Conservation (phyloP, 2,888 invertebrate species). For the Abrostola tripartita region DNA sequence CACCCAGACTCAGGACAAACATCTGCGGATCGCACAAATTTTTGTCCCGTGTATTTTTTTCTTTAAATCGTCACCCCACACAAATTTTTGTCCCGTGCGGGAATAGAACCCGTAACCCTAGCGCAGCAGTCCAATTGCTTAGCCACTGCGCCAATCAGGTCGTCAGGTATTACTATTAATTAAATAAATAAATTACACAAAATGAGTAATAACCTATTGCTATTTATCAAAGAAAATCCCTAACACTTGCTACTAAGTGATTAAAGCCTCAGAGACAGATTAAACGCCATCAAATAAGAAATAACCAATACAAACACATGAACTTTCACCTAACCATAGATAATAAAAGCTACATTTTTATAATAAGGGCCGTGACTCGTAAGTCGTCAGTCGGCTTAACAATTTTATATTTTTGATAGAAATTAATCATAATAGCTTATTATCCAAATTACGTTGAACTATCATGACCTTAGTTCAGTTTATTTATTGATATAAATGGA, state of each 20-base stretch:
- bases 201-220: too few species aligned
- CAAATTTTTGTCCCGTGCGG: too few species aligned
- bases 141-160: too few species aligned
- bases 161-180: too few species aligned
- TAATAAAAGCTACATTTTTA: conserved; percentile 1
- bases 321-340: conserved; percentile 7
- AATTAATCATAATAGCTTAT: conserved; percentile 3
- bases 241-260: neutral
- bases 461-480: conserved; percentile 1
- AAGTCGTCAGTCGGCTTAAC: conserved; percentile 1
- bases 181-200: too few species aligned
- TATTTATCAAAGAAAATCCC: neutral
- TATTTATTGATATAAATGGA: neutral
- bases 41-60: too few species aligned
- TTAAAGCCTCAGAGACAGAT: neutral
- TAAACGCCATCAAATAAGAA: neutral
- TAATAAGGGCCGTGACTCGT: conserved; percentile 4
- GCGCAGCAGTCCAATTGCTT: too few species aligned
- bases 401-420: conserved; percentile 13
- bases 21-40: too few species aligned
- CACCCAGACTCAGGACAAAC: too few species aligned
- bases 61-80: too few species aligned
- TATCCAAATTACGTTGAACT: conserved; percentile 4
- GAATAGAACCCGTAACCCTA: too few species aligned
- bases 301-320: neutral